Percentiles rank a stretch among this genome's conserved stretches.
Conservation (phyloP, 2,888 invertebrate species). For the Lasioglossum calceatum region DNA sequence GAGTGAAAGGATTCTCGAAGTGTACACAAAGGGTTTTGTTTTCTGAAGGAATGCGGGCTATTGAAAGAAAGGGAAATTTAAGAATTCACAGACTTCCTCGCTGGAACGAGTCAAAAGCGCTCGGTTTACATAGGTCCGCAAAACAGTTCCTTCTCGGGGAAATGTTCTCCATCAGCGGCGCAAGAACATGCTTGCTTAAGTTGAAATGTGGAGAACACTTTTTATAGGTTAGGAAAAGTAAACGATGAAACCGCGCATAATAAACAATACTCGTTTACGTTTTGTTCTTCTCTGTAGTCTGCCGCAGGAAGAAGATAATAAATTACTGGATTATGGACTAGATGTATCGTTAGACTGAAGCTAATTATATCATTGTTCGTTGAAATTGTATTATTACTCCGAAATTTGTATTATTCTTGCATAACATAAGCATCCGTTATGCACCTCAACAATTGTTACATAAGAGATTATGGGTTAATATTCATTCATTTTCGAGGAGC, state of each 20-base stretch:
- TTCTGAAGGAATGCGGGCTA: slow-evolving; percentile 1
- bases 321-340: not conserved
- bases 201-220: slow-evolving; percentile 14
- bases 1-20: not conserved
- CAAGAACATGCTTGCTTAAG: slow-evolving; percentile 14
- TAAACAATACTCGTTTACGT: not conserved
- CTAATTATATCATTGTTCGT: not conserved
- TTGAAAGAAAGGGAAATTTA: slow-evolving; percentile 19
- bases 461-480: not conserved
- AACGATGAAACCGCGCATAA: not conserved
- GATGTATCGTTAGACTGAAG: not conserved
- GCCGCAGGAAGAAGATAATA: not conserved
- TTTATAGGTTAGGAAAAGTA: not conserved
- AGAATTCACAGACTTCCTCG: slow-evolving; percentile 10
- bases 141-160: not conserved
- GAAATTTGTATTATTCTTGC: not conserved
- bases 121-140: slow-evolving; percentile 11
- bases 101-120: slow-evolving; percentile 16
- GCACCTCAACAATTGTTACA: not conserved
- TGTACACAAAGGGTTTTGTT: not conserved
- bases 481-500: not conserved
- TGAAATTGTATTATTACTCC: not conserved
- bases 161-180: slow-evolving; percentile 9
- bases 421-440: not conserved
- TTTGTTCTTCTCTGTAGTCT: no score